Evolutionary conservation across 2,113 vertebrate genomes (phyloP).

Genomic region (Malurus elegans): DNA sequence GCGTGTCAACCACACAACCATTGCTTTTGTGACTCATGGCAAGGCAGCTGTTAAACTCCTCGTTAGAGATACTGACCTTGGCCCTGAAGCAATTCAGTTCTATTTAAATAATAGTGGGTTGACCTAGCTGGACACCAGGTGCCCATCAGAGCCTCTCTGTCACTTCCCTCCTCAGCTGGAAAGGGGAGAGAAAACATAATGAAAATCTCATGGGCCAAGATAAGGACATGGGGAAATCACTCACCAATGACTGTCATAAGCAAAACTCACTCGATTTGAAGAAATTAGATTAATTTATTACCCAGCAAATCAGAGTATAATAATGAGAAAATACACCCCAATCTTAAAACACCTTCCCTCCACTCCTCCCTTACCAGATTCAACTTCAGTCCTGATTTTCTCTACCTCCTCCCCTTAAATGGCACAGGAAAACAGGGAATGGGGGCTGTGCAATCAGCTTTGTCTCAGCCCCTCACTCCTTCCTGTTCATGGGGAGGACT

Average conservation of each 20-base stretch:
- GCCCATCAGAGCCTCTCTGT: background rate
- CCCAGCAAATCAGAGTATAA: background rate
- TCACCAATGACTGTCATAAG: background rate
- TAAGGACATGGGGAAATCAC: background rate
- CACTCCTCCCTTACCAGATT: background rate
- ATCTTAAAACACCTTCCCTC: background rate
- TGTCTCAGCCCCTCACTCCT: background rate
- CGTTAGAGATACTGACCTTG: background rate
- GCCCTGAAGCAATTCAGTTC: background rate
- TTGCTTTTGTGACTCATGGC: background rate
- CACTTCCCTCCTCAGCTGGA: background rate
- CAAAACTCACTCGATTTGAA: background rate
- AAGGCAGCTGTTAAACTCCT: background rate
- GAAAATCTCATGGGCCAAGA: background rate
- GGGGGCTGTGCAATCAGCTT: background rate
- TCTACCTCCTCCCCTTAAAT: background rate
- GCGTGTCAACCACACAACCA: background rate
- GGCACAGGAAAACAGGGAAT: background rate
- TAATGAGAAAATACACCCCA: background rate
- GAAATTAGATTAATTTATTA: background rate
- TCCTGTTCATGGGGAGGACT: background rate
- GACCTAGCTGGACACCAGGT: background rate
- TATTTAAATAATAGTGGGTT: background rate
- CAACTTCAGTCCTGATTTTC: background rate
- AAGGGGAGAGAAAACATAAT: background rate